Percentiles rank a stretch among this genome's conserved stretches.
These are phyloP conservation scores for Halocynthia aurantium DNA, from an alignment of 23 tunicate genomes.

Conservation along the genomic window DNA sequence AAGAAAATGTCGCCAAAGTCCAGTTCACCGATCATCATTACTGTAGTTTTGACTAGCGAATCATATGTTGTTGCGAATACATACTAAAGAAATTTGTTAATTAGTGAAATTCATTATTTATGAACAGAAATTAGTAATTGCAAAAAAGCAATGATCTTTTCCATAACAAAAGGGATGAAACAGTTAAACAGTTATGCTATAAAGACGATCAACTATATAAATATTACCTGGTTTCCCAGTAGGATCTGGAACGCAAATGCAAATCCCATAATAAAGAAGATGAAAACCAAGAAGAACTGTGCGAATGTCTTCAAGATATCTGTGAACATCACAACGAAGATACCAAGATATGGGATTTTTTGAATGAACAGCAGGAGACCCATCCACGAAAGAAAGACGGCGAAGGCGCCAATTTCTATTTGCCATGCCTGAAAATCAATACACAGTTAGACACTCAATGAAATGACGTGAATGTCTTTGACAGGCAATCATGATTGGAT, in stretches of 20 bases:
- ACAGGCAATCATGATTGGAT: too few species aligned
- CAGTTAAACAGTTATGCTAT: background rate
- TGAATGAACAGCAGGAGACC: constrained; percentile 90
- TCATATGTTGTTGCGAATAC: constrained; percentile 77
- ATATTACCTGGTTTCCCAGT: constrained; percentile 83
- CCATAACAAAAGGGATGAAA: background rate
- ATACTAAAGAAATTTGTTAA: constrained; percentile 16
- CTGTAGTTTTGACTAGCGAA: constrained; percentile 66
- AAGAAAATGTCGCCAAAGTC: constrained; percentile 61
- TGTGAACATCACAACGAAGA: constrained; percentile 97
- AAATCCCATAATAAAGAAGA: constrained; percentile 92
- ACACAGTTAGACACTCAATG: background rate
- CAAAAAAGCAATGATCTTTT: background rate
- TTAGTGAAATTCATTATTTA: background rate
- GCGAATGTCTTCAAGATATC: constrained; percentile 85
- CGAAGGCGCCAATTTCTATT: constrained; percentile 91
- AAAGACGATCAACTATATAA: background rate
- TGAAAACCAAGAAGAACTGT: constrained; percentile 87
- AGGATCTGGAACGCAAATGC: constrained; percentile 87
- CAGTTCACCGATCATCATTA: constrained; percentile 91
- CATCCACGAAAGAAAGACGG: constrained; percentile 97
- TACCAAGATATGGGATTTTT: constrained; percentile 86
- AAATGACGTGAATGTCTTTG: too few species aligned
- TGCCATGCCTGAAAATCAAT: constrained; percentile 77
- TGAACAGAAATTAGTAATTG: background rate